Conservation (phyloP, 1,140 invertebrate species). For the Lepidurus packardi region DNA sequence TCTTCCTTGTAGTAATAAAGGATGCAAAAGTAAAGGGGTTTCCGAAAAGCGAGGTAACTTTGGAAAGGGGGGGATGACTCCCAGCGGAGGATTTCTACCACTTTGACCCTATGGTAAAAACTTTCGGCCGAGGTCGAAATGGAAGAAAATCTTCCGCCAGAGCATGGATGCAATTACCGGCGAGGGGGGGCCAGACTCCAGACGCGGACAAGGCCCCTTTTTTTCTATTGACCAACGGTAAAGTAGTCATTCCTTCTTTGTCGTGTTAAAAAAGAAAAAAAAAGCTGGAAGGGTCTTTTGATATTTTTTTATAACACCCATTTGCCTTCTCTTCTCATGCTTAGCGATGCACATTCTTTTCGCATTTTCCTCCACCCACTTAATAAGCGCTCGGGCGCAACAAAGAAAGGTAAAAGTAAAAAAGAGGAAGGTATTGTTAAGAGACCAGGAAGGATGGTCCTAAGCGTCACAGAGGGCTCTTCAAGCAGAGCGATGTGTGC, state of each 20-base stretch:
- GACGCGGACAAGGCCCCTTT: not conserved
- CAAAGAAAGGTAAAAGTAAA: not conserved
- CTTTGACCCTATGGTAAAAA: slow-evolving; percentile 11
- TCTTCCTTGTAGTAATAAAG: not conserved
- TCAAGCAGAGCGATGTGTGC: slow-evolving; percentile 1
- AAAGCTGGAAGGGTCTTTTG: not conserved
- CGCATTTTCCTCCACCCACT: slow-evolving; percentile 7
- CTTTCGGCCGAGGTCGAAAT: not conserved
- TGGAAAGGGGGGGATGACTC: not conserved
- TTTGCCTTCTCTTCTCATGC: slow-evolving; percentile 15
- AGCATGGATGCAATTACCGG: not conserved
- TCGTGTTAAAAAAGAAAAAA: slow-evolving; percentile 12
- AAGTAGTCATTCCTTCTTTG: not conserved
- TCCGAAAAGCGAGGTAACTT: not conserved
- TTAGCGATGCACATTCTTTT: slow-evolving; percentile 12
- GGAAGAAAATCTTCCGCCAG: not conserved
- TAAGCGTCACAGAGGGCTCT: slow-evolving; percentile 13
- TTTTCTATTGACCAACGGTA: not conserved
- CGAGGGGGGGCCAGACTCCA: not conserved
- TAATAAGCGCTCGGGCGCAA: not conserved
- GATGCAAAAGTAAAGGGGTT: not conserved
- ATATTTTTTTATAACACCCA: not conserved
- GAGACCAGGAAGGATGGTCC: slow-evolving; percentile 7
- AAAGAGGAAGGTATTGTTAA: not conserved
- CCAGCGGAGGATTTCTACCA: not conserved